Base-by-base conservation (phyloP, 2,113 vertebrate genomes). In the Esox niger region DNA sequence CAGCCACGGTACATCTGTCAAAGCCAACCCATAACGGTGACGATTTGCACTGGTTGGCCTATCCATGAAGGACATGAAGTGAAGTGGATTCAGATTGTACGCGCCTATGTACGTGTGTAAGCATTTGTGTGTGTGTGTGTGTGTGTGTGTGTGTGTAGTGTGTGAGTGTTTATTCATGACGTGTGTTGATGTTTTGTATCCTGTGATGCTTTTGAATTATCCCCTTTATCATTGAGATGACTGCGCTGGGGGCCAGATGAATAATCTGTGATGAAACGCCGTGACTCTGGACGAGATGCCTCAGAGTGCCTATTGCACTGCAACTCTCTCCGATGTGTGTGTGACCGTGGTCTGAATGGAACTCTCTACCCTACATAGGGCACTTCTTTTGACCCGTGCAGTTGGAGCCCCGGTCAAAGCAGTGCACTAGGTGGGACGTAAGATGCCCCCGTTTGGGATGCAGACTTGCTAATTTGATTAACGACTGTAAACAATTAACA, bases 401-500 rank as follows among this genome's bases (percentile, higher is more conserved):
- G 3, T 43, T 10, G 38, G 38, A 15, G 13, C 38, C 38, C 13
- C 17, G 38, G 38, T 43, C 38, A 43, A 43, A 43, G 13, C 17
- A 43, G 38, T 17, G 38, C 38, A 43, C 15, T 43, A 43, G 73
- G 69, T 80, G 72, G 72, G 74, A 4, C 11, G 17, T 43, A 43
- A 15, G 13, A 15, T 43, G 38, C 38, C n/a, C n/a, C n/a, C 38
- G 5, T 43, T 43, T 43, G 38, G 38, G 38, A 43, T 15, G 13
- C 15, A 1, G 0, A 75, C 76, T 83, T 79, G 79, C 77, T 88
- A 88, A 88, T 90, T 88, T 86, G 85, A 90, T 90, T 89, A 88
- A 86, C 76, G 78, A 85, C 77, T 86, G 79, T 86, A 86, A 89
- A 87, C 81, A 87, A 87, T 90, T 86, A 84, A 83, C 82, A 84